phyloP scores from a whole-genome alignment of 1,140 invertebrate species.

The Drosophila auraria region DNA sequence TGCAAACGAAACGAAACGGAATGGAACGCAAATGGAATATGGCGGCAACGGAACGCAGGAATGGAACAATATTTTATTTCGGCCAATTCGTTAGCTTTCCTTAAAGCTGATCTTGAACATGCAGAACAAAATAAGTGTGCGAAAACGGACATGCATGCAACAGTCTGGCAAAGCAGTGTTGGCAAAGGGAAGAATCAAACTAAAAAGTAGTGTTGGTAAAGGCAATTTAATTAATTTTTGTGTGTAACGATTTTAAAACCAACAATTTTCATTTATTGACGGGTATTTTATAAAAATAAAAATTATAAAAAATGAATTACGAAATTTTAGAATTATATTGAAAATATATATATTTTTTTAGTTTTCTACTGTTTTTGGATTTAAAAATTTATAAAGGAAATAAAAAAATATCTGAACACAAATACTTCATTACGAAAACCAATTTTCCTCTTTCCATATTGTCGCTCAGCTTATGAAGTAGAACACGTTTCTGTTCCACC shows the following conservation, averaged over 20 bases:
- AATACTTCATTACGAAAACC: background rate
- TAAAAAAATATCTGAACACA: background rate
- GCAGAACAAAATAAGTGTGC: constrained; percentile 2
- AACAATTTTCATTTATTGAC: background rate
- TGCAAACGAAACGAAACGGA: constrained; percentile 42
- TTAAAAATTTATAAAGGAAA: background rate
- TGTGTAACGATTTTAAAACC: too few relatives aligned
- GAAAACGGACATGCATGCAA: constrained; percentile 30
- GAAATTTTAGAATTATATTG: too few relatives aligned
- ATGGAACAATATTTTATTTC: constrained; percentile 38
- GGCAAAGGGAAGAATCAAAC: background rate
- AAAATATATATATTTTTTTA: too few relatives aligned
- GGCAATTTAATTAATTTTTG: background rate
- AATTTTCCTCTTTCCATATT: constrained; percentile 1
- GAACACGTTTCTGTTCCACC: constrained; percentile 22
- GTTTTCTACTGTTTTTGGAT: too few relatives aligned
- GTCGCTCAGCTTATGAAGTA: background rate
- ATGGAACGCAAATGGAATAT: constrained; percentile 28
- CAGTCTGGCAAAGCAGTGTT: background rate
- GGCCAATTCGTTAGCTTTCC: constrained; percentile 21
- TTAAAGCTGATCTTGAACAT: constrained; percentile 14
- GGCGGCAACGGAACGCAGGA: constrained; percentile 19
- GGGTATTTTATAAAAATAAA: too few relatives aligned
- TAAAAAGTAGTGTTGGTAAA: background rate
- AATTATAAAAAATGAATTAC: background rate